Percentiles rank a stretch among this genome's conserved stretches.
These are phyloP conservation scores for Heloderma charlesbogerti DNA, from an alignment of 2,113 vertebrate genomes.

Conservation along the genomic window DNA sequence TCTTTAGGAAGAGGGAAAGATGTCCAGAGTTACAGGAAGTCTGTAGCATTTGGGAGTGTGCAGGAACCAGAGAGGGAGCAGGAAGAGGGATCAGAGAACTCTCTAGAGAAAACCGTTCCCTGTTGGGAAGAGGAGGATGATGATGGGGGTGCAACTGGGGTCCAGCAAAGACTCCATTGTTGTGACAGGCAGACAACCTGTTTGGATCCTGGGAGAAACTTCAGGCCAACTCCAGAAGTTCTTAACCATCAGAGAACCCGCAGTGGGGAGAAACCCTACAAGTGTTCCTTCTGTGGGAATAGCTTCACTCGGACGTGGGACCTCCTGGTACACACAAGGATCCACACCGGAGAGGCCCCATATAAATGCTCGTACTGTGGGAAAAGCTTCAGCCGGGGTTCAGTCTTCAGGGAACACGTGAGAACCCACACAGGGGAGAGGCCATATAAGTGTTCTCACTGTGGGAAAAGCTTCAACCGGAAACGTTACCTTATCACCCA, in stretches of 20 bases:
- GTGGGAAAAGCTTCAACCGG: constrained; percentile 70
- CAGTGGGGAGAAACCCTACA: constrained; percentile 13
- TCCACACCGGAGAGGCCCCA: not conserved
- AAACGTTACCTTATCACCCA: constrained; percentile 68
- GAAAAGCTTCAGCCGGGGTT: not conserved
- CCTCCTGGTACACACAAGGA: constrained; percentile 18
- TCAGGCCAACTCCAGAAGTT: not conserved
- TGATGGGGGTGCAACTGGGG: not conserved
- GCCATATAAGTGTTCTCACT: constrained; percentile 67
- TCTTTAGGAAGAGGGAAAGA: not conserved
- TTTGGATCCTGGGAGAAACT: not conserved
- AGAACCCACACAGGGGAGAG: constrained; percentile 56
- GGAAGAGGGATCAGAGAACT: not conserved
- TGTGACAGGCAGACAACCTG: not conserved
- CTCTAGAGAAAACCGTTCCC: not conserved
- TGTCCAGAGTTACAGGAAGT: not conserved
- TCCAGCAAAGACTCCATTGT: not conserved
- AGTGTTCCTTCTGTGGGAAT: constrained; percentile 39
- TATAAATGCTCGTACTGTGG: constrained; percentile 4
- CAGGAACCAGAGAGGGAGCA: not conserved
- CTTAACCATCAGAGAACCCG: not conserved
- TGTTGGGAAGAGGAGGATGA: not conserved
- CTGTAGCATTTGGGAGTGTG: not conserved
- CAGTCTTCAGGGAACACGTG: not conserved
- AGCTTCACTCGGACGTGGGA: constrained; percentile 8